Conservation (phyloP, 1,140 invertebrate genomes). For the Dryas iulia region DNA sequence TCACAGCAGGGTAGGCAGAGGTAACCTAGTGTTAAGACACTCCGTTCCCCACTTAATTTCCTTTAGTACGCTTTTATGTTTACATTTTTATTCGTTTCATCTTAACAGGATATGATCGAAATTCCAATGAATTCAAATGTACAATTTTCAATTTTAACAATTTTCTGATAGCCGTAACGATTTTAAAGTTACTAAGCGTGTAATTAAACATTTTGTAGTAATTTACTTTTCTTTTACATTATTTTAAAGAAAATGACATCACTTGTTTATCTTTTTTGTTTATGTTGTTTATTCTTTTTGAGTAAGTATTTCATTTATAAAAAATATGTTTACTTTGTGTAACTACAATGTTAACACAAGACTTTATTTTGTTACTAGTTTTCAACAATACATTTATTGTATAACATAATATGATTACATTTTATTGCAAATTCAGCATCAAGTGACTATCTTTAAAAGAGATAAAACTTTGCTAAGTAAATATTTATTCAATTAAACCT, state of each 20-base stretch:
- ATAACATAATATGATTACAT: no score
- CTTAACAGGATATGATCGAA: not conserved
- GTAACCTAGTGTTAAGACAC: no score
- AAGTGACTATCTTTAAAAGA: no score
- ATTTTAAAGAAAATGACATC: constrained; percentile 14
- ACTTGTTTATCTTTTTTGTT: not conserved
- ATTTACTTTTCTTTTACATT: constrained; percentile 4
- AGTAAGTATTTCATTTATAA: constrained; percentile 15
- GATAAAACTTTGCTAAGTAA: no score
- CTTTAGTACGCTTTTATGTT: not conserved
- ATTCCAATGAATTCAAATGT: not conserved
- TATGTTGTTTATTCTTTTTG: constrained; percentile 21
- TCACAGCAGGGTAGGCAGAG: no score
- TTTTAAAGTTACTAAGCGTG: constrained; percentile 18
- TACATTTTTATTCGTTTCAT: not conserved
- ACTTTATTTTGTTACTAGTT: no score
- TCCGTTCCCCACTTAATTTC: no score
- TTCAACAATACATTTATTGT: no score
- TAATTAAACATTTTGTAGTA: constrained; percentile 20
- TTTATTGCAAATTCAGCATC: no score
- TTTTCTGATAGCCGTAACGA: not conserved
- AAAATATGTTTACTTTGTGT: not conserved
- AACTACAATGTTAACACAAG: no score
- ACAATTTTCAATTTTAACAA: not conserved
- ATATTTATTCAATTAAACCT: no score